phyloP scores from a whole-genome alignment of 2,113 vertebrate genomes.

The Xyliphius kryptos region DNA sequence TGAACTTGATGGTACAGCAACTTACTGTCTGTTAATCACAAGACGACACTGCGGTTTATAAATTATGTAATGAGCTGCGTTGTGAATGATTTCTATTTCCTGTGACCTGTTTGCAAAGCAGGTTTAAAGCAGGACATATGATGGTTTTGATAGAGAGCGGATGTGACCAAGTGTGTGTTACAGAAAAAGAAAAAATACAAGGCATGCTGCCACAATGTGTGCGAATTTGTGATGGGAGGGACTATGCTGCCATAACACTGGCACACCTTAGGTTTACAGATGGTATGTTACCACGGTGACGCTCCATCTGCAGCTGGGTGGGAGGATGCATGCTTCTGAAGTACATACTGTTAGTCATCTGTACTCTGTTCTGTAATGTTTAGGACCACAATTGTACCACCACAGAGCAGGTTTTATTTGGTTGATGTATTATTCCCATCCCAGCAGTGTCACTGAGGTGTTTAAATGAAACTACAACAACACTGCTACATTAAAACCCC shows the following conservation, averaged over 20 bases:
- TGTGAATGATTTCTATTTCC: not conserved
- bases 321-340: too few species aligned
- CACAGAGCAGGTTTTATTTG: too few species aligned
- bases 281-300: not conserved
- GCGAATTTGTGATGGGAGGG: not conserved
- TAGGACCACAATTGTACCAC: too few species aligned
- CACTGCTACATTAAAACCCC: too few species aligned
- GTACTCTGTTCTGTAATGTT: too few species aligned
- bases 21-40: constrained; percentile 18
- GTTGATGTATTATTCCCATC: too few species aligned
- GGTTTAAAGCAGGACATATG: not conserved
- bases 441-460: too few species aligned
- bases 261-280: not conserved
- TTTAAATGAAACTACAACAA: too few species aligned
- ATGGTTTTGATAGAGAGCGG: too few species aligned
- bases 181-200: not conserved
- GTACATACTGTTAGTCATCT: too few species aligned
- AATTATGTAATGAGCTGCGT: constrained; percentile 16
- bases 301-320: not conserved
- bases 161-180: too few species aligned
- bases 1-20: constrained; percentile 15
- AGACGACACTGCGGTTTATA: not conserved
- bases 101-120: constrained; percentile 19
- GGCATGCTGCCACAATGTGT: not conserved
- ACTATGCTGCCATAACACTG: not conserved